A percentile compares a stretch with the other conserved stretches of the same genome.
phyloP scores from a whole-genome alignment of 2,113 vertebrate species.

The Odocoileus virginianus region DNA sequence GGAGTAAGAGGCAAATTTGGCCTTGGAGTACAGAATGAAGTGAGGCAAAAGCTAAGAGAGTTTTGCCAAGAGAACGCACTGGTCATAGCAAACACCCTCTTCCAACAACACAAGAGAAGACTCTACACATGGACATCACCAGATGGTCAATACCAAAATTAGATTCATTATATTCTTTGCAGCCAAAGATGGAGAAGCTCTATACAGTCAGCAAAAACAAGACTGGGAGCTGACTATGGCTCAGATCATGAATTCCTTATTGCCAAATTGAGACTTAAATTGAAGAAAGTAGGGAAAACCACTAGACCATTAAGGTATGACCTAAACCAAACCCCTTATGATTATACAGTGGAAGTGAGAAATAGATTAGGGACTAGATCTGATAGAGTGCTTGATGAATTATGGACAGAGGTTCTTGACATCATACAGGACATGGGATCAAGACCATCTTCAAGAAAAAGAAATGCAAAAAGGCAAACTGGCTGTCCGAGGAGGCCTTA shows the following conservation, averaged over 20 bases:
- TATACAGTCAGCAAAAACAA: not conserved
- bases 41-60: not conserved
- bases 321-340: not conserved
- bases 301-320: not conserved
- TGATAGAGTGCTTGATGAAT: not conserved
- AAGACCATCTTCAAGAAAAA: not conserved
- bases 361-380: not conserved
- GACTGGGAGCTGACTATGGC: not conserved
- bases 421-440: not conserved
- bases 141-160: not conserved
- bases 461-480: not conserved
- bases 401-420: not conserved
- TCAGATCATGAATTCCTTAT: not conserved
- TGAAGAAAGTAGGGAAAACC: not conserved
- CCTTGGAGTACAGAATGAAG: not conserved
- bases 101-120: not conserved
- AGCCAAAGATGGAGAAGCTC: not conserved
- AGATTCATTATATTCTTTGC: not conserved
- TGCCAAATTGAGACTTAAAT: not conserved
- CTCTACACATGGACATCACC: not conserved
- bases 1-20: not conserved
- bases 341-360: not conserved
- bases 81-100: not conserved
- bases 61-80: not conserved
- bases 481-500: not conserved